Conservation (phyloP, 2,888 invertebrate genomes). For the Helobdella robusta region DNA sequence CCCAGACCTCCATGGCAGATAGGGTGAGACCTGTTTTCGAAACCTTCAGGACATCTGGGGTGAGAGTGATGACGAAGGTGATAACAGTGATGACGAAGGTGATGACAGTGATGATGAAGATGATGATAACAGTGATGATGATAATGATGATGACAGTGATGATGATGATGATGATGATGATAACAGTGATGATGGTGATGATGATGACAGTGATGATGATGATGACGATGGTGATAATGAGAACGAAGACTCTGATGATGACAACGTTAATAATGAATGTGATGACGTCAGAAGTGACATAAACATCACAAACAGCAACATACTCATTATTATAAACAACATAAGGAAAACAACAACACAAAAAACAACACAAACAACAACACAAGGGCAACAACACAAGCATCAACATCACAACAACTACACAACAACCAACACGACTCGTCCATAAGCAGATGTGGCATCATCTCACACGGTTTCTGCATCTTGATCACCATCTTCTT, state of each 20-base stretch:
- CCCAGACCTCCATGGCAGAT: conserved; percentile 53
- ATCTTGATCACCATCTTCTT: conserved; percentile 55
- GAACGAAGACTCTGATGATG: conserved; percentile 26
- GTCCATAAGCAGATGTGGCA: conserved; percentile 63
- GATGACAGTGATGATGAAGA: conserved; percentile 8
- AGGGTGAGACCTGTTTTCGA: too few relatives aligned
- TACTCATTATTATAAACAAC: too few relatives aligned
- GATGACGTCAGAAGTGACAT: not conserved
- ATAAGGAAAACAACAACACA: not conserved
- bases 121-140: conserved; percentile 34
- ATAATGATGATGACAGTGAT: conserved; percentile 29
- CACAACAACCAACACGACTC: conserved; percentile 52
- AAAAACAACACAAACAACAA: not conserved
- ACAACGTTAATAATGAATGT: not conserved
- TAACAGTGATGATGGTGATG: conserved; percentile 37
- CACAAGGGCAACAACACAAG: not conserved
- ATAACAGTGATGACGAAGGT: too few relatives aligned
- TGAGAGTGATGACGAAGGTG: too few relatives aligned
- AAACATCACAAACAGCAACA: conserved; percentile 8
- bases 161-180: conserved; percentile 31
- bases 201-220: conserved; percentile 42
- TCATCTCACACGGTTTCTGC: conserved; percentile 55
- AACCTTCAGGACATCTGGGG: too few relatives aligned
- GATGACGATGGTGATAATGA: conserved; percentile 33
- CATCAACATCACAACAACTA: not conserved